These are phyloP conservation scores for Drosophila baimaii DNA, from an alignment of 1,140 invertebrate genomes.

Conservation along the genomic window DNA sequence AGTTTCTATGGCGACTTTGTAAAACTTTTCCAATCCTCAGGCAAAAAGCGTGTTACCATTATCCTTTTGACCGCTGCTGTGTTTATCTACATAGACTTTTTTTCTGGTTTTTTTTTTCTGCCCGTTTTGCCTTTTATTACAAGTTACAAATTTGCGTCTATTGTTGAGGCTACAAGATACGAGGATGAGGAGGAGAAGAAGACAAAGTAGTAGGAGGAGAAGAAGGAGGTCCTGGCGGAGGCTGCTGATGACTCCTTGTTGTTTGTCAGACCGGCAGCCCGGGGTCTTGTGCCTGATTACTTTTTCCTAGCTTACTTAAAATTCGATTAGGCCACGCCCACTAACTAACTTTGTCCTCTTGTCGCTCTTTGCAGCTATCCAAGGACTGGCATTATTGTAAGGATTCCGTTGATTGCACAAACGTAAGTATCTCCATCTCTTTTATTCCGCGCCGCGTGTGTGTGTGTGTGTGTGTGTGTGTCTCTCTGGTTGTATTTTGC, in stretches of 20 bases:
- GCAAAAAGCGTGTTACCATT: neutral
- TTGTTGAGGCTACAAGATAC: conserved; percentile 49
- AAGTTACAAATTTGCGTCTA: conserved; percentile 81
- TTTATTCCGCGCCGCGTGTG: neutral
- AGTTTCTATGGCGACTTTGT: neutral
- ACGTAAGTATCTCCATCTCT: conserved; percentile 61
- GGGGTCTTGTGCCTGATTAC: conserved; percentile 73
- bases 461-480: neutral
- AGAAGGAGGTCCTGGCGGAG: conserved; percentile 20
- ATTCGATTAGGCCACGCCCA: conserved; percentile 79
- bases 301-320: conserved; percentile 80
- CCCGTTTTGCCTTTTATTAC: conserved; percentile 69
- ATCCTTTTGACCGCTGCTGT: conserved; percentile 15
- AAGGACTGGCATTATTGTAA: conserved; percentile 76
- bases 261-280: conserved; percentile 52
- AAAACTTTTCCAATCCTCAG: neutral
- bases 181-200: conserved; percentile 1
- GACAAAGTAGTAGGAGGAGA: neutral
- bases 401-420: conserved; percentile 73
- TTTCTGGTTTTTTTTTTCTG: conserved; percentile 21
- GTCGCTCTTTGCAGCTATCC: conserved; percentile 62
- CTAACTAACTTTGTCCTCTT: conserved; percentile 71
- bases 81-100: conserved; percentile 31
- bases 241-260: conserved; percentile 54
- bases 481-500: conserved; percentile 1